Evolutionary conservation across 2,113 vertebrate genomes (phyloP).

Genomic region (Aphelocoma coerulescens): DNA sequence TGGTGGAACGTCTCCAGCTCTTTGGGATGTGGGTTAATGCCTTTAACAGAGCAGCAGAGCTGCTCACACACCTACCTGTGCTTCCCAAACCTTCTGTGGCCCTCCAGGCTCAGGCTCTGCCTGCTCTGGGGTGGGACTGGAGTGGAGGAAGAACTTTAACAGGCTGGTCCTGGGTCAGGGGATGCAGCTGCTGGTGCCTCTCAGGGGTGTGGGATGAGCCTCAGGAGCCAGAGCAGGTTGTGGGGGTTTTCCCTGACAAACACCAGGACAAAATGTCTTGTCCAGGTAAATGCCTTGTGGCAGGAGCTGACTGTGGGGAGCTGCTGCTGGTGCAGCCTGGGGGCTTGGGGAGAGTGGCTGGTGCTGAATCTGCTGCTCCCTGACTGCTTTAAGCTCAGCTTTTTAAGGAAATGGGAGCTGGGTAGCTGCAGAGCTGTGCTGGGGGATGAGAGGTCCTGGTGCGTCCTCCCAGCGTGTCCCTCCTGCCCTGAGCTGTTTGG

Average conservation of each 20-base stretch:
- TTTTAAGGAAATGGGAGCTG: neutral
- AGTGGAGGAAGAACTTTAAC: neutral
- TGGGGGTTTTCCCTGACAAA: neutral
- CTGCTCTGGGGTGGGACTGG: neutral
- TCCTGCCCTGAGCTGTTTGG: neutral
- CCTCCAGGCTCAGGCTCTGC: neutral
- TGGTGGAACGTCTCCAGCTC: neutral
- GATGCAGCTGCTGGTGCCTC: neutral
- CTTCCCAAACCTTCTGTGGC: neutral
- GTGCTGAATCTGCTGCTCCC: neutral
- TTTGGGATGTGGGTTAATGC: neutral
- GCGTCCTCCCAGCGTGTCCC: rapidly evolving
- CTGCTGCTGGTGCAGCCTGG: neutral
- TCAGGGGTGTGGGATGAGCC: neutral
- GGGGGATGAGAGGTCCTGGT: rapidly evolving
- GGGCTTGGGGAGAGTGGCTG: neutral
- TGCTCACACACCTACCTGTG: rapidly evolving
- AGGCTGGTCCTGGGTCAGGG: neutral
- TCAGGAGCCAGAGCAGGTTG: neutral
- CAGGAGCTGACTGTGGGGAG: neutral
- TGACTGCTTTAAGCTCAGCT: neutral
- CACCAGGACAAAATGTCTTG: neutral
- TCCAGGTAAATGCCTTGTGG: rapidly evolving
- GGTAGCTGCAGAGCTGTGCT: neutral
- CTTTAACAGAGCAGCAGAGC: neutral